Evolutionary conservation across 2,797 vertebrate genomes (phyloP).

Genomic region (Anolis apletophallus): DNA sequence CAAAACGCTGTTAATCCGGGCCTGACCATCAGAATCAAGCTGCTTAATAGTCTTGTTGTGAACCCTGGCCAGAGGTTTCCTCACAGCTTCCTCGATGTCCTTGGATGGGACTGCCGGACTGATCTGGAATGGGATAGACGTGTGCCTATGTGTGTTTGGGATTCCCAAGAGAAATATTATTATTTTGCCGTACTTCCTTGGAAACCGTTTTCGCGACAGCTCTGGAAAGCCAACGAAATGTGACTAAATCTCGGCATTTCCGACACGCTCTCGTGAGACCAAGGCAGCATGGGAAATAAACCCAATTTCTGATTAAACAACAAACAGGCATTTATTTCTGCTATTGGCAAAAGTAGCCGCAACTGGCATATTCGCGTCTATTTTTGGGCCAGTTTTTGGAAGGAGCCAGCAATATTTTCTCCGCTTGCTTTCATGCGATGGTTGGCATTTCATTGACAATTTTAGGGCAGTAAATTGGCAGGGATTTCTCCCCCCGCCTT

Average conservation of each 20-base stretch:
- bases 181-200: neutral
- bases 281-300: neutral
- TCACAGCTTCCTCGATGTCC: slow-evolving; percentile 18
- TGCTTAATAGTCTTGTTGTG: neutral
- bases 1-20: too few species aligned
- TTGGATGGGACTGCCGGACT: neutral
- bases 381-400: slow-evolving; percentile 50
- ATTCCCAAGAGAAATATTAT: slow-evolving; percentile 19
- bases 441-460: slow-evolving; percentile 71
- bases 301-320: accelerated
- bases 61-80: neutral
- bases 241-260: slow-evolving; percentile 22
- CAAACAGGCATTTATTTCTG: slow-evolving; percentile 31
- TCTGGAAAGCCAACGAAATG: neutral
- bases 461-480: slow-evolving; percentile 71
- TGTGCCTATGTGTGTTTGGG: neutral
- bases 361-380: slow-evolving; percentile 55
- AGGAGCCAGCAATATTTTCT: slow-evolving; percentile 64
- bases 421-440: slow-evolving; percentile 47
- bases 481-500: slow-evolving; percentile 56
- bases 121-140: neutral
- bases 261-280: neutral
- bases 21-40: too few species aligned
- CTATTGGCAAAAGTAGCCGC: slow-evolving; percentile 36
- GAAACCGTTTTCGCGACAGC: neutral